Percentiles rank a stretch among this genome's conserved stretches.
These are phyloP conservation scores for Philonicus albiceps DNA, from an alignment of 2,888 invertebrate genomes.

Conservation along the genomic window DNA sequence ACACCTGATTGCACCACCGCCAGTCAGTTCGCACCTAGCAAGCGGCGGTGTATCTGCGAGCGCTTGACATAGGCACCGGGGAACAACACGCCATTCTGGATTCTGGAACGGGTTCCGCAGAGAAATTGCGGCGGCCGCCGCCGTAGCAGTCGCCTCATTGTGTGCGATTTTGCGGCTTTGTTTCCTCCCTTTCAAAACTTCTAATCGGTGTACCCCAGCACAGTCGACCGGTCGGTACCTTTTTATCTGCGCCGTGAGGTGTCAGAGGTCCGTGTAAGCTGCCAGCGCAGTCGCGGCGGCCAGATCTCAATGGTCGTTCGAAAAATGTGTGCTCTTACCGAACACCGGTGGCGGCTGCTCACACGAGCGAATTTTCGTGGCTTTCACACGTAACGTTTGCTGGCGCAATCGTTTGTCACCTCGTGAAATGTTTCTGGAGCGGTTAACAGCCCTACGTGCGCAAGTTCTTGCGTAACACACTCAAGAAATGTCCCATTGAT, in stretches of 20 bases:
- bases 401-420: background rate
- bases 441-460: background rate
- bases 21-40: background rate
- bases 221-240: background rate
- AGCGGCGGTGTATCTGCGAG: background rate
- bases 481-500: constrained; percentile 21
- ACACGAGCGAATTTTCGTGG: background rate
- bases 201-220: background rate
- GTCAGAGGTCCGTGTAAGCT: constrained; percentile 14
- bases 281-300: background rate
- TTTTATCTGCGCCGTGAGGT: constrained; percentile 21
- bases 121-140: constrained; percentile 21
- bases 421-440: background rate
- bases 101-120: constrained; percentile 11
- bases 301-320: background rate
- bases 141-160: too few relatives aligned
- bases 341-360: background rate
- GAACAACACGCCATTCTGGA: background rate
- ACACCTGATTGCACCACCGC: constrained; percentile 38
- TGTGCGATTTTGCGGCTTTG: constrained; percentile 15
- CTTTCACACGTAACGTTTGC: constrained; percentile 3
- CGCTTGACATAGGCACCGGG: background rate
- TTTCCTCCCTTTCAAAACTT: constrained; percentile 10
- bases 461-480: constrained; percentile 14
- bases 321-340: background rate